These are phyloP conservation scores for Procambarus clarkii DNA, from an alignment of 1,140 invertebrate species.

Conservation along the genomic window DNA sequence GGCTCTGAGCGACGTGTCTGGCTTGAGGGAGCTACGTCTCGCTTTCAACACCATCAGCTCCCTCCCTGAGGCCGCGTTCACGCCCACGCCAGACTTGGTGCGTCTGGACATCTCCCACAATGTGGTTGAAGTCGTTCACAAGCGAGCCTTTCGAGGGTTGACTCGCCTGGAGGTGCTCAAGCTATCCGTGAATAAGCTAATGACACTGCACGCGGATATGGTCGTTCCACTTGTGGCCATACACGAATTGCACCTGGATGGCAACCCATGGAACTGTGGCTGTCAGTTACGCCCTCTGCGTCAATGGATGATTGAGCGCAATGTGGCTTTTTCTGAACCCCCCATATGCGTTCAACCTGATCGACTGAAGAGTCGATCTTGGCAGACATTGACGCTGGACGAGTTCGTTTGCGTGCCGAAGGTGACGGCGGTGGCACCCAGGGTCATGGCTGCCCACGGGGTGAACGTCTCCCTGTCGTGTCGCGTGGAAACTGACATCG, in stretches of 20 bases:
- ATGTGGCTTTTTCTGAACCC: conserved; percentile 84
- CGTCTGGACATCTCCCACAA: conserved; percentile 85
- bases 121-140: conserved; percentile 81
- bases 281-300: conserved; percentile 84
- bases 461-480: conserved; percentile 86
- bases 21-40: conserved; percentile 85
- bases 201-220: conserved; percentile 80
- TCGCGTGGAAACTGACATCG: conserved; percentile 82
- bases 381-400: conserved; percentile 85
- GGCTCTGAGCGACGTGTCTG: conserved; percentile 82
- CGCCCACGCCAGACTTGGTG: conserved; percentile 82
- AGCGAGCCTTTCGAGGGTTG: conserved; percentile 84
- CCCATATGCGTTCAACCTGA: conserved; percentile 82
- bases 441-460: conserved; percentile 77
- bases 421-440: conserved; percentile 72
- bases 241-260: conserved; percentile 84
- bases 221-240: conserved; percentile 82
- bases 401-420: conserved; percentile 87
- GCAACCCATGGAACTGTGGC: conserved; percentile 89
- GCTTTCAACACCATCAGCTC: conserved; percentile 84
- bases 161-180: conserved; percentile 85
- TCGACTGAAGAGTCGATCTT: conserved; percentile 81
- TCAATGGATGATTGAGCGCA: conserved; percentile 86
- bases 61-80: conserved; percentile 83
- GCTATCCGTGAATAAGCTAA: conserved; percentile 84